These are phyloP conservation scores for Zaprionus ornatus DNA, from an alignment of 1,140 invertebrate species.

Conservation along the genomic window DNA sequence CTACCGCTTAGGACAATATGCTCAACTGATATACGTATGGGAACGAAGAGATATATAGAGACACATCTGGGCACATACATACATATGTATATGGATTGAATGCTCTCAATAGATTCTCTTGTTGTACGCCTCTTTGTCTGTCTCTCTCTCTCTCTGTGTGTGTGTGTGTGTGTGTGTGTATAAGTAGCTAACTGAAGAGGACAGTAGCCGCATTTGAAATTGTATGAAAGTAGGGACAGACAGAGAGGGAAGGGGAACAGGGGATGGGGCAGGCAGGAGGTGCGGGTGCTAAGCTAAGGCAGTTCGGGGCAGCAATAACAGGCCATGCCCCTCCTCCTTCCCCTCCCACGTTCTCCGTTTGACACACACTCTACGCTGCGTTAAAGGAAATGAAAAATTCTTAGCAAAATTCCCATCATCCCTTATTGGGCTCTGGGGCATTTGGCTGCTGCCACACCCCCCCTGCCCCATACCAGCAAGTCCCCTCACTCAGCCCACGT, in stretches of 20 bases:
- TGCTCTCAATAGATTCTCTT: constrained; percentile 9
- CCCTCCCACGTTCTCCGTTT: not conserved
- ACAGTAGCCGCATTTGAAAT: constrained; percentile 56
- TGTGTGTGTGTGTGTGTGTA: constrained; percentile 10
- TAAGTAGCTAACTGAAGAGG: constrained; percentile 17
- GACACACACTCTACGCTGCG: constrained; percentile 49
- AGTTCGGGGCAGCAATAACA: constrained; percentile 51
- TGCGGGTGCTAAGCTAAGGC: not conserved
- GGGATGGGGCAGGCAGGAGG: not conserved
- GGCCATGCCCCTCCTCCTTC: constrained; percentile 47
- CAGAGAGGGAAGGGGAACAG: not conserved
- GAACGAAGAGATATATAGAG: not conserved
- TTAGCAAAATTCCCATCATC: constrained; percentile 80
- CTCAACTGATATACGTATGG: constrained; percentile 33
- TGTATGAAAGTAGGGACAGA: constrained; percentile 34
- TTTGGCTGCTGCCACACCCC: constrained; percentile 41
- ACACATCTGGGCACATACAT: not conserved
- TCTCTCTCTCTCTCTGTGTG: not conserved
- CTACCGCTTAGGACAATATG: constrained; percentile 46
- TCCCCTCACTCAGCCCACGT: not conserved
- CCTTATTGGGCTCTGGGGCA: constrained; percentile 78
- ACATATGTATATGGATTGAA: constrained; percentile 13
- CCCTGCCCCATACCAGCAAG: not conserved
- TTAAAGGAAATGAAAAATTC: constrained; percentile 81
- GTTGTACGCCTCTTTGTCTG: not conserved